Evolutionary conservation across 1,140 invertebrate genomes (phyloP), one percentile per base, ranked within the genome.

Genomic region (Piezodorus guildinii): DNA sequence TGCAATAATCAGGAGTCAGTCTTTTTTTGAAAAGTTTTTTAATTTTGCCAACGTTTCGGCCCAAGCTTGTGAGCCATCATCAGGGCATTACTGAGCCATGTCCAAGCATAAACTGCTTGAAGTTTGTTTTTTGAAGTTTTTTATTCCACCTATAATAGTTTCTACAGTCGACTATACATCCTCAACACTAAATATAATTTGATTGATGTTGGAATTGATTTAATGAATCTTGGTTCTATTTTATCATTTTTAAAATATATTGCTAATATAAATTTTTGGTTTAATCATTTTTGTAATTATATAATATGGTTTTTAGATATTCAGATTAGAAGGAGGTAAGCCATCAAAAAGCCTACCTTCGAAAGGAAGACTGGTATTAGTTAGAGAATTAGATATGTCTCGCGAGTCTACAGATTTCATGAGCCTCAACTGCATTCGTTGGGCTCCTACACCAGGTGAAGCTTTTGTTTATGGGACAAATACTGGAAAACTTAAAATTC

Each of bases 381-480:
- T 85, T 15, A 74, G 80, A 45, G 81, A 83, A 68, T 72, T 87
- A 16, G 80, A 84, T 66, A 83, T 76, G 61, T 78, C 77, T 72
- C 68, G 72, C 4, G 77, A 86, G 75, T 56, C 52, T 5, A 69
- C 80, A 23, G 81, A 77, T 60, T 81, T 79, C 69, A 83, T 81
- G 61, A 89, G 85, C 72, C 77, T 92, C 12, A 93, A 92, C 77
- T 91, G 88, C 68, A 86, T 91, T 34, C 77, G 86, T 60, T 93
- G 89, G 89, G 79, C 87, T 17, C 89, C 89, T 0, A 80, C 82
- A 27, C 80, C 88, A 15, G 90, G 90, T 0, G 85, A 90, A 72
- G 90, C 89, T 1, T 79, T 92, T 59, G 85, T 91, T 34, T 92
- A 90, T 74, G 89, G 87, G 2, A 91, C 90, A 46, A 91, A 89